Evolutionary conservation across 1,140 invertebrate species (phyloP).

Genomic region (Trichogramma pretiosum): DNA sequence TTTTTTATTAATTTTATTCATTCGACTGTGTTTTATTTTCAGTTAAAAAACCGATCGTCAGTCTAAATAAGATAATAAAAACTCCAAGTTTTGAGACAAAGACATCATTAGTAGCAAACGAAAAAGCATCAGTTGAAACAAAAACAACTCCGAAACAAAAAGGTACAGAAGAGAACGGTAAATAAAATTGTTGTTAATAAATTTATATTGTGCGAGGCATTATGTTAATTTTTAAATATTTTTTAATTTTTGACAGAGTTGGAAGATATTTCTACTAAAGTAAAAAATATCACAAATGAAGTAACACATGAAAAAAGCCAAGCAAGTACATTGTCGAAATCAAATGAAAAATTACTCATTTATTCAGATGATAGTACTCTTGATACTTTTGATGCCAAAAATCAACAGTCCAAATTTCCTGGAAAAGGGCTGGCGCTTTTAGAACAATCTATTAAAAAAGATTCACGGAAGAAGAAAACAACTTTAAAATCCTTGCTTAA

Average conservation of each 20-base stretch:
- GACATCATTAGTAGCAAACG: no score
- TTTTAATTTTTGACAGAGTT: no score
- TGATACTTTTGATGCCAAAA: slow-evolving; percentile 8
- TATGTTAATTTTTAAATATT: no score
- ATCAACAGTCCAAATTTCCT: not conserved
- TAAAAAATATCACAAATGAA: not conserved
- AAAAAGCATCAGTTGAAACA: not conserved
- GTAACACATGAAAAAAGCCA: not conserved
- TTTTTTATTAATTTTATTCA: no score
- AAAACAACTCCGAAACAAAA: not conserved
- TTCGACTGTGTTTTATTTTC: no score
- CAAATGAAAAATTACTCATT: slow-evolving; percentile 6
- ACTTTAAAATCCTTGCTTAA: slow-evolving; percentile 11
- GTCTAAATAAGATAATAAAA: no score
- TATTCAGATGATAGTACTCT: slow-evolving; percentile 17
- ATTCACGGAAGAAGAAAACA: slow-evolving; percentile 9
- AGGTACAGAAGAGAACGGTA: slow-evolving; percentile 2
- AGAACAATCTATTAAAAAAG: slow-evolving; percentile 16
- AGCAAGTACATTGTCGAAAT: no score
- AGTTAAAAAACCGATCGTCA: no score
- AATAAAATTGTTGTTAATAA: not conserved
- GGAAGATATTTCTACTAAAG: no score
- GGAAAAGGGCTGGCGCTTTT: slow-evolving; percentile 13
- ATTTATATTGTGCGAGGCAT: no score
- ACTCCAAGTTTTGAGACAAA: no score